These are phyloP conservation scores for Protonemura montana DNA, from an alignment of 2,888 invertebrate species.

Conservation along the genomic window DNA sequence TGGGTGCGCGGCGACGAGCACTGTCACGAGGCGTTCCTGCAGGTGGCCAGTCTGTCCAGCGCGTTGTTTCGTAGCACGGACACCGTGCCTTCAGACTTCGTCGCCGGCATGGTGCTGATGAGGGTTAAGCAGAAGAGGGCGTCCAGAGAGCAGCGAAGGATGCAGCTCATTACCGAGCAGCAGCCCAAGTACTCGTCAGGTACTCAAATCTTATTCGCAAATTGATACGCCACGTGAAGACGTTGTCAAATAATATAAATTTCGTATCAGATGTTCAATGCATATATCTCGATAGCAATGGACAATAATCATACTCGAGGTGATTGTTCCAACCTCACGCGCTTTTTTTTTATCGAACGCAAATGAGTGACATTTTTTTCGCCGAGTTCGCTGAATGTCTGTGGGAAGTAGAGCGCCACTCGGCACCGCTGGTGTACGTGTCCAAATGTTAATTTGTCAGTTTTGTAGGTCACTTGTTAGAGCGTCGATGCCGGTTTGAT, in stretches of 20 bases:
- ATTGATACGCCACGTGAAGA: too few relatives aligned
- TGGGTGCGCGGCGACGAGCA: slow-evolving; percentile 75
- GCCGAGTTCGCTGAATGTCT: neutral
- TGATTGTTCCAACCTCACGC: neutral
- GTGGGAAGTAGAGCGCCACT: neutral
- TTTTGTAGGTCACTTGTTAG: neutral
- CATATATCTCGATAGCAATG: too few relatives aligned
- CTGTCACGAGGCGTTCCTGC: slow-evolving; percentile 79
- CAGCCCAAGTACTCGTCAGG: slow-evolving; percentile 73
- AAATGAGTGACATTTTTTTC: neutral
- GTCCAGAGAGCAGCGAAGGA: slow-evolving; percentile 73
- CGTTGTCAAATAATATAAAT: too few relatives aligned
- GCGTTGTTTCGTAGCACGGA: slow-evolving; percentile 85
- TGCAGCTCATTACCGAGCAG: slow-evolving; percentile 66
- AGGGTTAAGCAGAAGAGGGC: slow-evolving; percentile 78
- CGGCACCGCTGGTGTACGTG: neutral
- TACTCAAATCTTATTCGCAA: slow-evolving; percentile 51
- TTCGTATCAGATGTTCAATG: too few relatives aligned
- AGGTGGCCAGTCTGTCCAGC: slow-evolving; percentile 73
- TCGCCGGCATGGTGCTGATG: slow-evolving; percentile 86
- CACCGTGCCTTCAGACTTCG: slow-evolving; percentile 86
- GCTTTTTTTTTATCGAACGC: neutral
- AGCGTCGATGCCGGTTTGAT: neutral
- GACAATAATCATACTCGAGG: too few relatives aligned
- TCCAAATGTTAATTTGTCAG: neutral